Percentiles rank a stretch among this genome's conserved stretches.
Evolutionary conservation across 2,888 invertebrate genomes (phyloP).

Genomic region (Polymixis lichenea): DNA sequence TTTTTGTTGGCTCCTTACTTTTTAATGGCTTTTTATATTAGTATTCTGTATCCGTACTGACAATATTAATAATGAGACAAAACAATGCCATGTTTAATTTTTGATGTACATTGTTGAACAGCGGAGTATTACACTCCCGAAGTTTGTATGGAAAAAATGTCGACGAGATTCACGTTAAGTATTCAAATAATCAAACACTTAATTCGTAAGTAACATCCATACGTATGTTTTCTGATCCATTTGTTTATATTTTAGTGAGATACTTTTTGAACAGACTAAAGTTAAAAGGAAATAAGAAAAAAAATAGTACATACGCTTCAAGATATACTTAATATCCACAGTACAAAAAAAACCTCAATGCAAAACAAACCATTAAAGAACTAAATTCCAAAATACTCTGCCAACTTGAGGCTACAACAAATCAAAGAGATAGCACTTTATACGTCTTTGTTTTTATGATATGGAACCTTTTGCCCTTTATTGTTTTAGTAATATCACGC

Average conservation of each 20-base stretch:
- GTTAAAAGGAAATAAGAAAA: neutral
- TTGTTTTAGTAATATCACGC: conserved; percentile 68
- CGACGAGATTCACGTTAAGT: too few species aligned
- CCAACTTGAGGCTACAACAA: conserved; percentile 58
- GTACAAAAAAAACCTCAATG: neutral
- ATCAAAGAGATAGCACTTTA: conserved; percentile 66
- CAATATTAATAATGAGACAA: too few species aligned
- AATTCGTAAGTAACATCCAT: neutral
- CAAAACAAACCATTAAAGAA: conserved; percentile 28
- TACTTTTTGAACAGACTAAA: neutral
- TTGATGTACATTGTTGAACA: too few species aligned
- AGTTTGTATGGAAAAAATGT: too few species aligned
- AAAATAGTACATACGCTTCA: neutral
- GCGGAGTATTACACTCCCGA: too few species aligned
- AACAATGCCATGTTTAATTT: too few species aligned
- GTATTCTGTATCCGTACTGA: too few species aligned
- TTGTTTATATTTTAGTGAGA: neutral
- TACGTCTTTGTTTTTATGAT: conserved; percentile 68
- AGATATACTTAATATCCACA: too few species aligned
- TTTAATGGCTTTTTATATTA: too few species aligned
- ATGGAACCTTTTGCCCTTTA: conserved; percentile 64
- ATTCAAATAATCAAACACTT: neutral
- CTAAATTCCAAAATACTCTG: conserved; percentile 34
- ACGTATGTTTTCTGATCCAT: neutral
- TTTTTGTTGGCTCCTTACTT: too few species aligned